A percentile compares a stretch with the other conserved stretches of the same genome.
These are phyloP conservation scores for Chaenodraco wilsoni DNA, from an alignment of 2,797 vertebrate genomes.

Conservation along the genomic window DNA sequence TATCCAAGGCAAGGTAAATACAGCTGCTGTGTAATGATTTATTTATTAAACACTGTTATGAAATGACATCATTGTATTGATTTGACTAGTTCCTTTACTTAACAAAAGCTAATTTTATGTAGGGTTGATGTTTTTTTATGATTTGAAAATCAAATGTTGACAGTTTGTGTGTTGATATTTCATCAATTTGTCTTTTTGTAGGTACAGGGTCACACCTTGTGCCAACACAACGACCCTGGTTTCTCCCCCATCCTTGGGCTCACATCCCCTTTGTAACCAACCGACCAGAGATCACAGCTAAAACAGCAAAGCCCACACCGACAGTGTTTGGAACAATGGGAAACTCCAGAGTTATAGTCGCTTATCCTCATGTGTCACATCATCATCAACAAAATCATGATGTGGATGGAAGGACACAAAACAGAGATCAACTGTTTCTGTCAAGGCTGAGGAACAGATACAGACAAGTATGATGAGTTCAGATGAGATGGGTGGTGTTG, in stretches of 20 bases:
- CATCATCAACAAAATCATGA: constrained; percentile 40
- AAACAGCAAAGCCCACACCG: constrained; percentile 77
- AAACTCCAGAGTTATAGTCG: constrained; percentile 16
- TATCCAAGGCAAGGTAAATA: constrained; percentile 64
- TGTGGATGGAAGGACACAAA: constrained; percentile 54
- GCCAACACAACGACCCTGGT: constrained; percentile 68
- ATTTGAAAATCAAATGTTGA: neutral
- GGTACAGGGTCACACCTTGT: constrained; percentile 57
- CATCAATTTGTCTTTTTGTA: constrained; percentile 24
- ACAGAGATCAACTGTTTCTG: constrained; percentile 78
- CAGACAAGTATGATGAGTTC: constrained; percentile 74
- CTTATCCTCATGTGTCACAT: constrained; percentile 24
- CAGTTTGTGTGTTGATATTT: neutral
- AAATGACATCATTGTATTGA: neutral
- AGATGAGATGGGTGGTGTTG: neutral
- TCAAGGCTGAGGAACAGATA: constrained; percentile 83
- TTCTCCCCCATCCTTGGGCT: constrained; percentile 61
- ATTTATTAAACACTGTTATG: neutral
- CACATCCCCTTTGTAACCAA: constrained; percentile 74
- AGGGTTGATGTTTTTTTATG: neutral
- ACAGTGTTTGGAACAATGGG: constrained; percentile 39
- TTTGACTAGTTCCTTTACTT: neutral
- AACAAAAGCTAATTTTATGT: neutral
- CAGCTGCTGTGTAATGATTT: neutral
- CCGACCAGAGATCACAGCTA: constrained; percentile 80